Conservation (phyloP, 2,113 vertebrate species). For the Saguinus midas region DNA sequence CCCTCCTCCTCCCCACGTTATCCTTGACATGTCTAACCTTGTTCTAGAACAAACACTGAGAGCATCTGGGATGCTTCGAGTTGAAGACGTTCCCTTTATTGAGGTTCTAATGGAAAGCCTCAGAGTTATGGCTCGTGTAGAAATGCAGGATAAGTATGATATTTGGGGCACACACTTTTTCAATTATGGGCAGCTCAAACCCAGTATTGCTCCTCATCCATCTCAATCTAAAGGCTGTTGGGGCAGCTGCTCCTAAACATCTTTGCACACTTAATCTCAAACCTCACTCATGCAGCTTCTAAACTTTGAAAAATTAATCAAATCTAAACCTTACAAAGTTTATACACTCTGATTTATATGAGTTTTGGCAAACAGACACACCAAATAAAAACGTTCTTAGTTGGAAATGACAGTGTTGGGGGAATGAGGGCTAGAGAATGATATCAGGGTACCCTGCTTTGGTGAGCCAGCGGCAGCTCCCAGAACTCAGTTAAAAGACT, state of each 20-base stretch:
- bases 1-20: not conserved
- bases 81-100: conserved; percentile 44
- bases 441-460: not conserved
- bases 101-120: conserved; percentile 52
- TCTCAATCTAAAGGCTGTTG: conserved; percentile 74
- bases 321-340: conserved; percentile 56
- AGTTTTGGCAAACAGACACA: conserved; percentile 65
- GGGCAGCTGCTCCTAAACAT: conserved; percentile 67
- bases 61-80: not conserved
- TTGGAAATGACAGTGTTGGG: conserved; percentile 52
- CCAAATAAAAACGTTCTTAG: conserved; percentile 42
- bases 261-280: conserved; percentile 78
- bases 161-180: conserved; percentile 78
- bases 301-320: conserved; percentile 77
- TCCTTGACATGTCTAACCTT: not conserved
- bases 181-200: conserved; percentile 78
- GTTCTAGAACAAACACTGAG: not conserved
- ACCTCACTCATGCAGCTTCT: conserved; percentile 65
- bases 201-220: conserved; percentile 71
- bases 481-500: not conserved
- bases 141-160: conserved; percentile 72
- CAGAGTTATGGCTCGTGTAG: conserved; percentile 63
- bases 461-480: conserved; percentile 12
- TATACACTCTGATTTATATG: conserved; percentile 70
- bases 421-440: not conserved